Evolutionary conservation across 2,888 invertebrate species (phyloP).

Genomic region (Drosophila hamatofila): DNA sequence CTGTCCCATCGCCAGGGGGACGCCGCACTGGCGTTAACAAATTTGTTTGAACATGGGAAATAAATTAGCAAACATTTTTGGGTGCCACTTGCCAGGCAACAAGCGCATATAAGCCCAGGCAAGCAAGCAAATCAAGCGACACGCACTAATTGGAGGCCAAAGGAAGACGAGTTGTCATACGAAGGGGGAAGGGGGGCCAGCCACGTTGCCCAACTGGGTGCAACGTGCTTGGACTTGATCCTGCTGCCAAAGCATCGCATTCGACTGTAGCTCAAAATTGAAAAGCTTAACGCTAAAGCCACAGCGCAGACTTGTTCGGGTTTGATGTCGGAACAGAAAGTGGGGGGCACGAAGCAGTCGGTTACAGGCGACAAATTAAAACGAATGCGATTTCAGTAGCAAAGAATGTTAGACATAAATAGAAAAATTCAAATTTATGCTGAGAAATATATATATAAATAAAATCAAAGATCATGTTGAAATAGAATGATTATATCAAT

Average conservation of each 20-base stretch:
- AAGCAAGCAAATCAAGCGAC: conserved; percentile 71
- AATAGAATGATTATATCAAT: too few relatives aligned
- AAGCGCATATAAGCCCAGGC: conserved; percentile 38
- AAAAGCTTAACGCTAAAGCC: conserved; percentile 75
- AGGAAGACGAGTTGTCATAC: too few relatives aligned
- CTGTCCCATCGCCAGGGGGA: conserved; percentile 17
- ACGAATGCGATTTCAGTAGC: not conserved
- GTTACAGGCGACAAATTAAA: conserved; percentile 58
- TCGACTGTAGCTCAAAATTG: conserved; percentile 74
- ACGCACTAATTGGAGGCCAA: conserved; percentile 71
- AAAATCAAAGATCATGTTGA: too few relatives aligned
- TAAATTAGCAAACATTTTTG: conserved; percentile 84
- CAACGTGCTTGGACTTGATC: conserved; percentile 50
- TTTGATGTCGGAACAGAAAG: conserved; percentile 8
- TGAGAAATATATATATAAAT: too few relatives aligned
- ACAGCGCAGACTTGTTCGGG: conserved; percentile 67
- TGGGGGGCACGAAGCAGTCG: conserved; percentile 4
- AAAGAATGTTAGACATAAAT: not conserved
- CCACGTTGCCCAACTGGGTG: conserved; percentile 15
- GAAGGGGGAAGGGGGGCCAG: not conserved
- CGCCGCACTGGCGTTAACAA: conserved; percentile 67
- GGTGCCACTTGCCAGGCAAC: conserved; percentile 62
- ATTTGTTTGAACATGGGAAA: conserved; percentile 83
- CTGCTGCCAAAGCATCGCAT: conserved; percentile 48
- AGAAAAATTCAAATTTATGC: too few relatives aligned